phyloP scores from a whole-genome alignment of 1,140 invertebrate species.

The Papilio aristodemus region DNA sequence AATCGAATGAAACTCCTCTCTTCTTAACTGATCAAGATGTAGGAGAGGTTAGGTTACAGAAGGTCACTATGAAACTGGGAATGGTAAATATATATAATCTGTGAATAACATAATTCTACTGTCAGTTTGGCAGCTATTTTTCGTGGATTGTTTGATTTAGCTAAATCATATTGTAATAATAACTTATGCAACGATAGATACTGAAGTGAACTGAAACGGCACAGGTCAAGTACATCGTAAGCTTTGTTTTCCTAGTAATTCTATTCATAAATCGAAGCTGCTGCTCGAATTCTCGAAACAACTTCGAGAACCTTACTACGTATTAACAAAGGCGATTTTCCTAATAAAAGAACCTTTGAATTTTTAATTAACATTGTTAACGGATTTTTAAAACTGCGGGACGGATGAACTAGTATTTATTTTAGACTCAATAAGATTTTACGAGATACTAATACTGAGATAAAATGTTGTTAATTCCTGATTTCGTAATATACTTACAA shows the following conservation, averaged over 20 bases:
- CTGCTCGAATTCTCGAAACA: not conserved
- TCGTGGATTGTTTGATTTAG: too few relatives aligned
- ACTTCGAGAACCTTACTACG: not conserved
- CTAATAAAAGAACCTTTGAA: not conserved
- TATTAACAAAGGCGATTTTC: not conserved
- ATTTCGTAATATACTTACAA: too few relatives aligned
- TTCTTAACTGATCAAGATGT: too few relatives aligned
- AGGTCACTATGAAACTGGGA: too few relatives aligned
- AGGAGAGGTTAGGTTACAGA: too few relatives aligned
- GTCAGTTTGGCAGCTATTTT: too few relatives aligned
- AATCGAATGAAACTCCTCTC: too few relatives aligned
- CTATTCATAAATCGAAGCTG: constrained; percentile 23
- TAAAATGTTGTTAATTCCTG: not conserved
- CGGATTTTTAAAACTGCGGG: not conserved
- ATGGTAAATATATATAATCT: too few relatives aligned
- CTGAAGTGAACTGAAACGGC: not conserved
- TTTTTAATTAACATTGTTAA: constrained; percentile 1
- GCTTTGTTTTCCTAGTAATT: constrained; percentile 10
- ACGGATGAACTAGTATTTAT: not conserved
- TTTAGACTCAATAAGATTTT: constrained; percentile 3
- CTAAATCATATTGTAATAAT: not conserved
- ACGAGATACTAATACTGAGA: not conserved
- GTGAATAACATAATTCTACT: too few relatives aligned
- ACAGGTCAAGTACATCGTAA: constrained; percentile 20
- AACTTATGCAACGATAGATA: not conserved